A percentile compares a stretch with the other conserved stretches of the same genome.
Conservation (phyloP, 1,140 invertebrate species). For the Drosophila nigromelanica region DNA sequence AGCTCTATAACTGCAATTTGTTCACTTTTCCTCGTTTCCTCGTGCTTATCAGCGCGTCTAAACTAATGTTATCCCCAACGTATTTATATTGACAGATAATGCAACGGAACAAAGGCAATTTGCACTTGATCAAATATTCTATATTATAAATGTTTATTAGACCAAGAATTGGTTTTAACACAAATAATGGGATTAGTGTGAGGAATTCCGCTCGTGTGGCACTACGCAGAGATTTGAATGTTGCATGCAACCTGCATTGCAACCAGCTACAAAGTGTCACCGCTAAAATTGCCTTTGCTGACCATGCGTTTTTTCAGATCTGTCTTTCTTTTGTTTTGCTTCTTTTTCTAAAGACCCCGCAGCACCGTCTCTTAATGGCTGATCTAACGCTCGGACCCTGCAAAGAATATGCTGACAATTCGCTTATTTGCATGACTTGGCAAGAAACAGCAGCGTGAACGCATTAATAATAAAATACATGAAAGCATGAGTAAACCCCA, state of each 20-base stretch:
- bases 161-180: slow-evolving; percentile 24
- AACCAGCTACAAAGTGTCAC: slow-evolving; percentile 39
- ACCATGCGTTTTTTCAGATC: slow-evolving; percentile 10
- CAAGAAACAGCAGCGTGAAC: slow-evolving; percentile 41
- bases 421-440: slow-evolving; percentile 72
- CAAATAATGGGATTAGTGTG: slow-evolving; percentile 7
- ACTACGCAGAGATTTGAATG: background rate
- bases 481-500: slow-evolving; percentile 54
- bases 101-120: slow-evolving; percentile 56
- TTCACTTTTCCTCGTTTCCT: slow-evolving; percentile 13
- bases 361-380: background rate
- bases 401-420: slow-evolving; percentile 46
- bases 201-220: slow-evolving; percentile 52
- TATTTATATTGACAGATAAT: slow-evolving; percentile 60
- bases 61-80: slow-evolving; percentile 7
- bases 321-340: slow-evolving; percentile 12
- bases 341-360: slow-evolving; percentile 12
- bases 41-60: slow-evolving; percentile 11
- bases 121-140: slow-evolving; percentile 52
- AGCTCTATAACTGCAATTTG: background rate
- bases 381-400: slow-evolving; percentile 2
- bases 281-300: slow-evolving; percentile 12
- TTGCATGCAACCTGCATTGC: background rate
- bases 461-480: slow-evolving; percentile 57
- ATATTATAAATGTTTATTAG: slow-evolving; percentile 20